Evolutionary conservation across 2,888 invertebrate genomes (phyloP).

Genomic region (Smittia sp.): DNA sequence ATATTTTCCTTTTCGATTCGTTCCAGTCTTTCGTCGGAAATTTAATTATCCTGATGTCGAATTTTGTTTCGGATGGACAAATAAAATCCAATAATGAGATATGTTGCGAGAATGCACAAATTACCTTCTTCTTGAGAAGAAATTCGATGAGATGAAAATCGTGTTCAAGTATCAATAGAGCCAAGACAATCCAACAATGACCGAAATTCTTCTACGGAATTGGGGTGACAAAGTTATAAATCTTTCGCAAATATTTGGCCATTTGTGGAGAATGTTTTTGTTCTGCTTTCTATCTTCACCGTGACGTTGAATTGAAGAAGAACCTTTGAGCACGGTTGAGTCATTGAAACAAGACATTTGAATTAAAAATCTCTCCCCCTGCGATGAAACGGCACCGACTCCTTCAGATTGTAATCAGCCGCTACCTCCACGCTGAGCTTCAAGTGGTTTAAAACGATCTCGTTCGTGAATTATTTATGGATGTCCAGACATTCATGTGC

Average conservation of each 20-base stretch:
- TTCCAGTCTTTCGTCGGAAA: constrained; percentile 24
- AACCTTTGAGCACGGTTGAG: constrained; percentile 24
- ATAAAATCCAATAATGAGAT: constrained; percentile 37
- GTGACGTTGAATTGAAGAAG: background rate
- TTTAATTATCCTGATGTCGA: constrained; percentile 26
- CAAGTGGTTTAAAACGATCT: background rate
- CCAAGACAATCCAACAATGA: background rate
- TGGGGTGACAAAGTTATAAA: constrained; percentile 35
- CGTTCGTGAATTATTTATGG: constrained; percentile 26
- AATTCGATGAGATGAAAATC: constrained; percentile 29
- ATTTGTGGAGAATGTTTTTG: constrained; percentile 21
- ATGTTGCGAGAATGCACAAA: constrained; percentile 25
- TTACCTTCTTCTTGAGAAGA: constrained; percentile 18
- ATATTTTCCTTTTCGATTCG: background rate
- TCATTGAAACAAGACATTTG: constrained; percentile 14
- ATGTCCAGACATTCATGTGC: constrained; percentile 22
- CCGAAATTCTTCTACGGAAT: background rate
- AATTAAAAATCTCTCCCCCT: background rate
- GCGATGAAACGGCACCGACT: too few species aligned
- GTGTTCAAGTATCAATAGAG: constrained; percentile 34
- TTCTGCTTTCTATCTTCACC: background rate
- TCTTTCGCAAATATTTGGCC: constrained; percentile 39
- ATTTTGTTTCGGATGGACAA: background rate
- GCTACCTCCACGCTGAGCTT: background rate
- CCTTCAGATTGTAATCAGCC: background rate